phyloP scores from a whole-genome alignment of 2,797 vertebrate species.

The Champsocephalus esox region DNA sequence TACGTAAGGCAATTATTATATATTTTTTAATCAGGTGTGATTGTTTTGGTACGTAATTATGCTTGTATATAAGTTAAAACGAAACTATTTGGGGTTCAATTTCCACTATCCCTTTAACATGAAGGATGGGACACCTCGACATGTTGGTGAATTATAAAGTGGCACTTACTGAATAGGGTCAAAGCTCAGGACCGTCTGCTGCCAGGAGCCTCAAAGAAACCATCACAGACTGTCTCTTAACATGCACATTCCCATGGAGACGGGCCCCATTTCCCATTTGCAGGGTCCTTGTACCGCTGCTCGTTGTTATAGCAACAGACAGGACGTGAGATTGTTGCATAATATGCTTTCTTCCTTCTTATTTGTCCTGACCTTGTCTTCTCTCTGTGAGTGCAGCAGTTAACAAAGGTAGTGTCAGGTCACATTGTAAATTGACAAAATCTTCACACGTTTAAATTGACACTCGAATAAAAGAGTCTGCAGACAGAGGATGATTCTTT shows the following conservation, averaged over 20 bases:
- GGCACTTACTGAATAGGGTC: conserved; percentile 60
- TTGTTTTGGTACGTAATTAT: no score
- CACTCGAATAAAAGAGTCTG: not conserved
- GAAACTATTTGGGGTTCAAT: no score
- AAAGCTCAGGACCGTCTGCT: conserved; percentile 61
- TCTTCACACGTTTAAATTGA: not conserved
- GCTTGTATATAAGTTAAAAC: no score
- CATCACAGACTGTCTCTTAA: conserved; percentile 54
- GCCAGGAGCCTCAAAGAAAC: conserved; percentile 66
- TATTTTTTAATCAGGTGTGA: no score
- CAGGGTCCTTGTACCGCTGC: conserved; percentile 56
- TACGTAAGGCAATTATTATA: no score
- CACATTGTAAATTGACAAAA: conserved; percentile 17
- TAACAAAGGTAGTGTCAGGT: conserved; percentile 11
- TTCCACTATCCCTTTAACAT: no score
- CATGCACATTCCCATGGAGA: conserved; percentile 73
- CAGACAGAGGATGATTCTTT: conserved; percentile 7
- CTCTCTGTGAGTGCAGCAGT: conserved; percentile 23
- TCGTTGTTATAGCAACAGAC: conserved; percentile 83
- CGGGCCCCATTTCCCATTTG: conserved; percentile 49
- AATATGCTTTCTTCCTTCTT: conserved; percentile 45
- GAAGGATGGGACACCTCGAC: not conserved
- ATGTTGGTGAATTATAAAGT: conserved; percentile 56
- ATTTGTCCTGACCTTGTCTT: conserved; percentile 42
- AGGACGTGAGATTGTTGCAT: conserved; percentile 74